Conservation (phyloP, 2,888 invertebrate species). For the Dione juno region DNA sequence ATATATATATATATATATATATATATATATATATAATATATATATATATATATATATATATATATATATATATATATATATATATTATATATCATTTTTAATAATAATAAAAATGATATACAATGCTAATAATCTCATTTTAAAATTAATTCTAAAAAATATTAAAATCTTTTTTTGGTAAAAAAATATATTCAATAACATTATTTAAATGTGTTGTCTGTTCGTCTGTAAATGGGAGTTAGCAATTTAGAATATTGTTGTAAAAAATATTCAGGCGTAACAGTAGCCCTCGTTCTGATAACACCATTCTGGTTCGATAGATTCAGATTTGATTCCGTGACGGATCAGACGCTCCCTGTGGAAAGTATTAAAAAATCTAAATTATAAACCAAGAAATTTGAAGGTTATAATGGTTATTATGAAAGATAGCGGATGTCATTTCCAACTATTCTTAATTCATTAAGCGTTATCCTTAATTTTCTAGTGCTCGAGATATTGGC, state of each 20-base stretch:
- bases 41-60: no score
- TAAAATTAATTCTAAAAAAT: background rate
- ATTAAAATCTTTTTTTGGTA: background rate
- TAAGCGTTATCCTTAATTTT: no score
- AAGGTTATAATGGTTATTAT: no score
- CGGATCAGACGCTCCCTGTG: conserved; percentile 88
- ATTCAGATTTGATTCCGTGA: conserved; percentile 88
- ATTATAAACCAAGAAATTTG: background rate
- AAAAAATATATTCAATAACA: no score
- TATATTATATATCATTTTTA: no score
- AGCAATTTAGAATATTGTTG: background rate
- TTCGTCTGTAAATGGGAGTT: background rate
- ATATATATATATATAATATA: no score
- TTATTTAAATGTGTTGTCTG: no score
- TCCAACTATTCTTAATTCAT: background rate
- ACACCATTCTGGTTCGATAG: conserved; percentile 93
- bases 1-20: no score
- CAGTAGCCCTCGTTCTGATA: conserved; percentile 91
- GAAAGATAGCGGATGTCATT: background rate
- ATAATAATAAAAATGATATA: no score
- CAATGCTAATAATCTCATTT: background rate
- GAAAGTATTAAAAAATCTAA: background rate
- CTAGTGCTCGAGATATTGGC: no score
- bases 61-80: no score
- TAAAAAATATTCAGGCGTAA: conserved; percentile 51